phyloP scores from a whole-genome alignment of 2,797 vertebrate genomes.

The Coreius guichenoti region DNA sequence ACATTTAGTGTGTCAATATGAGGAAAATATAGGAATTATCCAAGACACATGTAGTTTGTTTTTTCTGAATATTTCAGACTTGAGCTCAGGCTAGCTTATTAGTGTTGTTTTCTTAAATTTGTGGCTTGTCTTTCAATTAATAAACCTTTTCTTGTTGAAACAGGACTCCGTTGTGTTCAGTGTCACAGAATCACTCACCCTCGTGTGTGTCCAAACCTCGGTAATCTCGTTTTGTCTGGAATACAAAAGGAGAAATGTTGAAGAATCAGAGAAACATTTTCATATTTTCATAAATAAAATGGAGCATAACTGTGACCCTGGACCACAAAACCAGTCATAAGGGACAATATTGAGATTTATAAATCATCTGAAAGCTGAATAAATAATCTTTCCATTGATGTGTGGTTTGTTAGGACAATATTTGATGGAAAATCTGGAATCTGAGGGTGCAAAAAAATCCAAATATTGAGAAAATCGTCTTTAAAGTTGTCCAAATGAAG shows the following conservation, averaged over 20 bases:
- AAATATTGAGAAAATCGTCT: too few relatives aligned
- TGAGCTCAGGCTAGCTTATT: slow-evolving; percentile 99
- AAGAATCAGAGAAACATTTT: neutral
- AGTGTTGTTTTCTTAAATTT: slow-evolving; percentile 99
- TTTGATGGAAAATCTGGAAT: too few relatives aligned
- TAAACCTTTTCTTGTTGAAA: slow-evolving; percentile 97
- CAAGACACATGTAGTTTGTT: slow-evolving; percentile 99
- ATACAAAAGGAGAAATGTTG: neutral
- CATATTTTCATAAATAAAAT: too few relatives aligned
- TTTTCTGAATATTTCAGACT: slow-evolving; percentile 99
- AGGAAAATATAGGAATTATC: slow-evolving; percentile 96
- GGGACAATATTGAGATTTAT: too few relatives aligned
- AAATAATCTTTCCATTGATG: too few relatives aligned
- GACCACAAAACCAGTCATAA: too few relatives aligned
- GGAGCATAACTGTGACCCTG: neutral
- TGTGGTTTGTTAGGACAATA: too few relatives aligned
- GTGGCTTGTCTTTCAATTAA: slow-evolving; percentile 99
- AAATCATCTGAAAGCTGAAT: too few relatives aligned
- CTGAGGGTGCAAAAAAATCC: too few relatives aligned
- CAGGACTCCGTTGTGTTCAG: neutral
- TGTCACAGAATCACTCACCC: slow-evolving; percentile 15
- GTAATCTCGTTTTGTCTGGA: neutral
- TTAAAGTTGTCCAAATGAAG: too few relatives aligned
- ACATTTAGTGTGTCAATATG: slow-evolving; percentile 99
- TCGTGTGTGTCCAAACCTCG: fast-evolving